Evolutionary conservation across 1,140 invertebrate genomes (phyloP).

Genomic region (Neoseiulus cucumeris): DNA sequence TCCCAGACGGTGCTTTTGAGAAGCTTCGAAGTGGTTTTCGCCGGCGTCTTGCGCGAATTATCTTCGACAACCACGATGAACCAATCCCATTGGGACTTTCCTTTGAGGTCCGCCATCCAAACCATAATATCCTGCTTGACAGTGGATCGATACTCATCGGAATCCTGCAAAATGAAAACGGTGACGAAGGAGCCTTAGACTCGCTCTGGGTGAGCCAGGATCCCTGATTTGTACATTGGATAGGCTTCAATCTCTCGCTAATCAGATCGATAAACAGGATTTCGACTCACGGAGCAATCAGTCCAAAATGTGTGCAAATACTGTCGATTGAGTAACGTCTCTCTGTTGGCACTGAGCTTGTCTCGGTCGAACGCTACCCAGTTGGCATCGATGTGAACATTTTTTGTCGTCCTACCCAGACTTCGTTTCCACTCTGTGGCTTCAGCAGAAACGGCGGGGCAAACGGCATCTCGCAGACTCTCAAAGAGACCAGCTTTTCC

Average conservation of each 20-base stretch:
- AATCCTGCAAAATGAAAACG: no score
- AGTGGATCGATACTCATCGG: slow-evolving; percentile 65
- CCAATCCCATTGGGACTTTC: slow-evolving; percentile 63
- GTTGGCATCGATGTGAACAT: slow-evolving; percentile 51
- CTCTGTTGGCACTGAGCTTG: slow-evolving; percentile 38
- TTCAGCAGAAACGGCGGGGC: background rate
- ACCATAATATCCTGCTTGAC: slow-evolving; percentile 65
- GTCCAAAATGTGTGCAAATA: slow-evolving; percentile 89
- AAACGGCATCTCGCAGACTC: background rate
- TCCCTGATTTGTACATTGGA: background rate
- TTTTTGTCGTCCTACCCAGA: slow-evolving; percentile 24
- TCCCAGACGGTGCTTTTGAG: slow-evolving; percentile 78
- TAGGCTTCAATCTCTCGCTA: background rate
- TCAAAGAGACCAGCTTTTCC: background rate
- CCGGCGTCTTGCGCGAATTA: slow-evolving; percentile 57
- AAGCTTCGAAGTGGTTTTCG: slow-evolving; percentile 52
- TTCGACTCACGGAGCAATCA: slow-evolving; percentile 54
- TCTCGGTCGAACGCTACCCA: slow-evolving; percentile 52
- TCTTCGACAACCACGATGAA: slow-evolving; percentile 79
- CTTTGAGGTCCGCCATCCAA: slow-evolving; percentile 58
- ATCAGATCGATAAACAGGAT: no score
- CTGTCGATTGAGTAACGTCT: slow-evolving; percentile 51
- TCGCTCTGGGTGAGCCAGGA: slow-evolving; percentile 3
- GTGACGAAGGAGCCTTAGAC: slow-evolving; percentile 25
- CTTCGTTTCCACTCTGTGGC: background rate